These are phyloP conservation scores for Euschistus heros DNA, from an alignment of 1,140 invertebrate genomes.

Conservation along the genomic window DNA sequence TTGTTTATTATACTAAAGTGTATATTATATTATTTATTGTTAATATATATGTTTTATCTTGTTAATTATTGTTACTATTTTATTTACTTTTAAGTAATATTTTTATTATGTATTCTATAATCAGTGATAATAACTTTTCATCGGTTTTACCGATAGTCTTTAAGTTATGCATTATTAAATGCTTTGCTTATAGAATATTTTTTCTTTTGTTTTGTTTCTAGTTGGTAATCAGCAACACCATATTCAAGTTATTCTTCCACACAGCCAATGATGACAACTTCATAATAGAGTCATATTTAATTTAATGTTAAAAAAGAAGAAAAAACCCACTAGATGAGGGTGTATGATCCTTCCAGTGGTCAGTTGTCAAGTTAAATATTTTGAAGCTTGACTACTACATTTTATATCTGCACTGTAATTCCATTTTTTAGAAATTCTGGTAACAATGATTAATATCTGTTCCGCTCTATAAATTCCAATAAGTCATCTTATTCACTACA, in stretches of 20 bases:
- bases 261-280: slow-evolving; percentile 25
- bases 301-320: slow-evolving; percentile 1
- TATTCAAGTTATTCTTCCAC: slow-evolving; percentile 27
- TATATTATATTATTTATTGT: too few species aligned
- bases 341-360: not conserved
- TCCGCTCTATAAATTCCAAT: not conserved
- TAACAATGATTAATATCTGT: not conserved
- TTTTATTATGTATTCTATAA: too few species aligned
- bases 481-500: not conserved
- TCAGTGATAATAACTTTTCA: too few species aligned
- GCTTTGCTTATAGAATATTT: not conserved
- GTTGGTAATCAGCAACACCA: slow-evolving; percentile 28
- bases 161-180: too few species aligned
- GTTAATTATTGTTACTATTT: too few species aligned
- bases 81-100: too few species aligned
- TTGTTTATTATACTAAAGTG: too few species aligned
- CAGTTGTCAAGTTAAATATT: not conserved
- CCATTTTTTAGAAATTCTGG: not conserved
- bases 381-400: not conserved
- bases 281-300: slow-evolving; percentile 1
- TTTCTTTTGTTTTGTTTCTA: slow-evolving; percentile 22
- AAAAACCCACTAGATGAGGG: slow-evolving; percentile 1
- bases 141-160: too few species aligned
- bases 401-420: not conserved
- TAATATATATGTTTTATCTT: too few species aligned